Percentiles rank a stretch among this genome's conserved stretches.
Conservation (phyloP, 2,797 vertebrate species). For the Prionace glauca region DNA sequence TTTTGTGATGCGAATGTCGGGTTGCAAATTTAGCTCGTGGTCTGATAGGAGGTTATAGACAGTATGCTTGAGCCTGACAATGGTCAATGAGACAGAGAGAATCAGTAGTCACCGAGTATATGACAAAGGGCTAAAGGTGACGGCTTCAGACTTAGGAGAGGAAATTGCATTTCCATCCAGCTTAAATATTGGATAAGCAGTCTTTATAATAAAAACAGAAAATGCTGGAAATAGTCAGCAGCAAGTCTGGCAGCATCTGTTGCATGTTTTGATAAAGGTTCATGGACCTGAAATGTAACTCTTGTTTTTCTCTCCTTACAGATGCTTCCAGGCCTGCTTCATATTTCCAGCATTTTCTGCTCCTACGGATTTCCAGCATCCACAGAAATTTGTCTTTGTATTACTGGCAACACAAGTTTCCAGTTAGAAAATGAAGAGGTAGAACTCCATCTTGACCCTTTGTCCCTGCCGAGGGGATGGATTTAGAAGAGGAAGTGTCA, state of each 20-base stretch:
- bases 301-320: neutral
- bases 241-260: neutral
- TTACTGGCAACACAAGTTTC: neutral
- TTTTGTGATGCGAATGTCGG: neutral
- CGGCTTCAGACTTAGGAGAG: neutral
- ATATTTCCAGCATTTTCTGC: neutral
- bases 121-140: neutral
- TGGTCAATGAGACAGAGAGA: neutral
- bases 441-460: neutral
- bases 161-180: neutral
- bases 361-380: neutral
- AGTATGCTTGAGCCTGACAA: neutral
- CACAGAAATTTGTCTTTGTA: neutral
- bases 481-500: neutral
- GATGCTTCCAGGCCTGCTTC: neutral
- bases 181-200: neutral
- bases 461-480: neutral
- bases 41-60: neutral
- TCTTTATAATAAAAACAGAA: neutral
- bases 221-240: neutral
- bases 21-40: neutral
- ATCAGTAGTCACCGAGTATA: neutral
- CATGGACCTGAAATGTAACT: no score
- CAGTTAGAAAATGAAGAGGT: neutral
- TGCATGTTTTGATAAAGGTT: no score